Evolutionary conservation across 1,140 invertebrate species (phyloP).

Genomic region (Tyrophagus putrescentiae): DNA sequence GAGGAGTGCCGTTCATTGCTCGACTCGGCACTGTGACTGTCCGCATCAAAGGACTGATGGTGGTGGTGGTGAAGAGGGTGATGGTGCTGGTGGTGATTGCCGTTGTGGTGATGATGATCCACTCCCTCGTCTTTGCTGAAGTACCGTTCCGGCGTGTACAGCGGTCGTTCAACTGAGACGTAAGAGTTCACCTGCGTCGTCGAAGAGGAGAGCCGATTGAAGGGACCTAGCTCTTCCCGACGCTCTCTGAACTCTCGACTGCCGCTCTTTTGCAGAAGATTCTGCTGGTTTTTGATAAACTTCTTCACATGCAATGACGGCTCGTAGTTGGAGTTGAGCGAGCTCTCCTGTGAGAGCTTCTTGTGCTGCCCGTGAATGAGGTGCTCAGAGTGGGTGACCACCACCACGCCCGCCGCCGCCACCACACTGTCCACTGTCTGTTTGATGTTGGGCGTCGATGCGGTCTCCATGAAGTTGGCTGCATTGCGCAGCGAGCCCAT

Average conservation of each 20-base stretch:
- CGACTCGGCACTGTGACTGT: not conserved
- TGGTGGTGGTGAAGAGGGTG: too few species aligned
- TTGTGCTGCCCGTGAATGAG: not conserved
- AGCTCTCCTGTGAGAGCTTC: not conserved
- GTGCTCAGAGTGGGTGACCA: not conserved
- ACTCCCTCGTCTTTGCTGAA: not conserved
- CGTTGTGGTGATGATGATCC: too few species aligned
- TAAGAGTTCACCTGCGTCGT: not conserved
- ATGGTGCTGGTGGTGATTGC: too few species aligned
- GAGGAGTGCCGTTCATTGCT: not conserved
- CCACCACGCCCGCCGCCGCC: not conserved
- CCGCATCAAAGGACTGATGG: not conserved
- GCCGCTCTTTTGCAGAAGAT: slow-evolving; percentile 20
- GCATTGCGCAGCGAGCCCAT: slow-evolving; percentile 35
- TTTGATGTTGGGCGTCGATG: not conserved
- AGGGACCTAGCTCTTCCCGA: slow-evolving; percentile 27
- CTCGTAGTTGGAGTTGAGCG: slow-evolving; percentile 11
- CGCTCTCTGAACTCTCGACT: slow-evolving; percentile 27
- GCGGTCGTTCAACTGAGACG: not conserved
- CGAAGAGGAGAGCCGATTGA: slow-evolving; percentile 12
- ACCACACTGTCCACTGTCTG: not conserved
- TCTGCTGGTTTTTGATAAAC: slow-evolving; percentile 26
- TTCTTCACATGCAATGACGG: slow-evolving; percentile 26
- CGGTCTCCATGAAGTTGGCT: slow-evolving; percentile 17
- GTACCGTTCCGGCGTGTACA: slow-evolving; percentile 10